phyloP scores from a whole-genome alignment of 2,113 vertebrate genomes.

The Macrotus californicus region DNA sequence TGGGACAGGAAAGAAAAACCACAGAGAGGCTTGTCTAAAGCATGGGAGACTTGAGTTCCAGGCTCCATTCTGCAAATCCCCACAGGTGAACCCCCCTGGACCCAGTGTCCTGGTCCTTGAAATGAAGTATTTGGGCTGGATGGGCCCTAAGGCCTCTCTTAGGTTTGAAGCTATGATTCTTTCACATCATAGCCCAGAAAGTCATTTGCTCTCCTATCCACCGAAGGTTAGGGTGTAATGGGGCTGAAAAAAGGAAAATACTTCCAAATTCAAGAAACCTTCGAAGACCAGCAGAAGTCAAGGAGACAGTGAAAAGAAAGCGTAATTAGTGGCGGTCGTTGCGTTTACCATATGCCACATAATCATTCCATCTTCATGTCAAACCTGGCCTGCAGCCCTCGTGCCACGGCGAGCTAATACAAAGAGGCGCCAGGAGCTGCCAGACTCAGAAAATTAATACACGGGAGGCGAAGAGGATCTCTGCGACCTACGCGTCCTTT shows the following conservation, averaged over 20 bases:
- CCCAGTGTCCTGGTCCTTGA: neutral
- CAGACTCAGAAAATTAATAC: neutral
- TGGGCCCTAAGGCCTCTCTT: neutral
- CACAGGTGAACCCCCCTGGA: neutral
- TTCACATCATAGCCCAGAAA: neutral
- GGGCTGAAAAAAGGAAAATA: neutral
- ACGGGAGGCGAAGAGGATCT: neutral
- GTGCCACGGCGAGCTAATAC: neutral
- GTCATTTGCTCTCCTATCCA: neutral
- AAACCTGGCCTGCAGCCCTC: constrained; percentile 38
- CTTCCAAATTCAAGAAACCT: neutral
- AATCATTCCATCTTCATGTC: constrained; percentile 1
- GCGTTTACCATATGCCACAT: constrained; percentile 9
- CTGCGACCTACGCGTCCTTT: neutral
- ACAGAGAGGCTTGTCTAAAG: neutral
- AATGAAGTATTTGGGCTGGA: neutral
- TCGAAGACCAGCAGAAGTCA: neutral
- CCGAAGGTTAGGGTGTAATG: neutral
- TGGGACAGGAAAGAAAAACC: neutral
- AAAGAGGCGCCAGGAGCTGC: constrained; percentile 34
- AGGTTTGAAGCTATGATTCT: neutral
- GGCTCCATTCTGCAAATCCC: neutral
- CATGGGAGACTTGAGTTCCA: neutral
- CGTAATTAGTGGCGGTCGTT: neutral
- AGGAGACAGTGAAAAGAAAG: neutral